A percentile compares a stretch with the other conserved stretches of the same genome.
phyloP scores from a whole-genome alignment of 1,140 invertebrate species.

The Thalassaphorura encarpata region DNA sequence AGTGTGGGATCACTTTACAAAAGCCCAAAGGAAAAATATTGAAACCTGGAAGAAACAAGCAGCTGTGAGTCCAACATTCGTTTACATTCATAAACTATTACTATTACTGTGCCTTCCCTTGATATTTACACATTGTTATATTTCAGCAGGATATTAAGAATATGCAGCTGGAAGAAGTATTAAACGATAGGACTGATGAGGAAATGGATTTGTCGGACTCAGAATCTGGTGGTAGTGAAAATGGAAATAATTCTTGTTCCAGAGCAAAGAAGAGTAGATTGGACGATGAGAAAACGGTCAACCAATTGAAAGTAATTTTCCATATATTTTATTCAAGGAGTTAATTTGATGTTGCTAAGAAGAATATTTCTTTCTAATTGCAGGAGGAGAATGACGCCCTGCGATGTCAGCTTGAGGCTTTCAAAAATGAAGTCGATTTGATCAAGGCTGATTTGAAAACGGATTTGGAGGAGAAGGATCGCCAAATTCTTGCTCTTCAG shows the following conservation, averaged over 20 bases:
- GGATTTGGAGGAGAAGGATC: constrained; percentile 57
- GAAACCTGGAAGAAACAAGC: constrained; percentile 95
- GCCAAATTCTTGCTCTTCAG: constrained; percentile 66
- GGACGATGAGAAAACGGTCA: constrained; percentile 33
- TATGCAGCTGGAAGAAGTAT: constrained; percentile 59
- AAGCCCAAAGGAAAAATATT: constrained; percentile 95
- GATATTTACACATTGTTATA: too few species aligned
- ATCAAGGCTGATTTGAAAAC: constrained; percentile 53
- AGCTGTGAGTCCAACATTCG: constrained; percentile 60
- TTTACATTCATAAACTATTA: too few species aligned
- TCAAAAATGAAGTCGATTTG: constrained; percentile 75
- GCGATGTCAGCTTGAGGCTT: constrained; percentile 83
- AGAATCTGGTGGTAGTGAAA: constrained; percentile 34
- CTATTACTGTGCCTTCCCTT: background rate
- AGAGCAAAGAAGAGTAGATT: background rate
- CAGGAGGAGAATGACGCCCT: constrained; percentile 84
- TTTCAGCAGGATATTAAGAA: constrained; percentile 60
- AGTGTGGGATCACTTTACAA: constrained; percentile 98
- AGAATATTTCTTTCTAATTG: constrained; percentile 3
- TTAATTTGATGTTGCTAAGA: constrained; percentile 2
- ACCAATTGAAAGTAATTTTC: constrained; percentile 31
- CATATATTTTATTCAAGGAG: constrained; percentile 25
- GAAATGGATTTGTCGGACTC: constrained; percentile 74
- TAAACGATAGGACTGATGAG: constrained; percentile 57
- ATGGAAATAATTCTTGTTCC: constrained; percentile 3